Conservation (phyloP, 2,113 vertebrate species). For the Xiphophorus hellerii region DNA sequence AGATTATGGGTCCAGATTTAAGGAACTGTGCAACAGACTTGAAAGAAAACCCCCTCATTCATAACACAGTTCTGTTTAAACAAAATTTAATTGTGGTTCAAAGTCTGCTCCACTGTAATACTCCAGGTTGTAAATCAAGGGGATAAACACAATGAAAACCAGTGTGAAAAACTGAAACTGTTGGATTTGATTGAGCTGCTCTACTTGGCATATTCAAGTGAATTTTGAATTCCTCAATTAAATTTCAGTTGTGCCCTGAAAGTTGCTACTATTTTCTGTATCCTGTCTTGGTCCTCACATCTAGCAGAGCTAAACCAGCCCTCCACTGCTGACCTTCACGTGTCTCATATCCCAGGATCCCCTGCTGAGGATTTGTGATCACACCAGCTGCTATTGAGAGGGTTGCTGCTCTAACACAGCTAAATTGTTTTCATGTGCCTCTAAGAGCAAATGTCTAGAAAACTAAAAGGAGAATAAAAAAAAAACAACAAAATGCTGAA, state of each 20-base stretch:
- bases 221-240: neutral
- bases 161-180: neutral
- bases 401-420: conserved; percentile 47
- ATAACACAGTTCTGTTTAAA: neutral
- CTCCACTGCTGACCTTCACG: no score
- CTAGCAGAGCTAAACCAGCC: no score
- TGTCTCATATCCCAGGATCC: conserved; percentile 1
- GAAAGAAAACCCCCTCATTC: no score
- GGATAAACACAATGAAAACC: neutral
- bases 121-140: neutral
- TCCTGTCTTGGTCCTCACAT: no score
- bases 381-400: conserved; percentile 14
- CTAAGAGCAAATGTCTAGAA: no score
- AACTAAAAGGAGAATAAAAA: no score
- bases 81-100: neutral
- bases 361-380: conserved; percentile 27
- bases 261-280: neutral
- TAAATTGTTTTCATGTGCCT: no score
- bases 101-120: neutral
- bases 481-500: neutral
- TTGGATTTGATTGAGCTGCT: neutral
- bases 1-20: no score
- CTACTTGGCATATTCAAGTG: no score
- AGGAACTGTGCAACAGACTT: no score
- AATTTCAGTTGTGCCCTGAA: neutral